Evolutionary conservation across 2,113 vertebrate genomes (phyloP), one percentile per base, ranked within the genome.

Genomic region (Taurulus bubalis): DNA sequence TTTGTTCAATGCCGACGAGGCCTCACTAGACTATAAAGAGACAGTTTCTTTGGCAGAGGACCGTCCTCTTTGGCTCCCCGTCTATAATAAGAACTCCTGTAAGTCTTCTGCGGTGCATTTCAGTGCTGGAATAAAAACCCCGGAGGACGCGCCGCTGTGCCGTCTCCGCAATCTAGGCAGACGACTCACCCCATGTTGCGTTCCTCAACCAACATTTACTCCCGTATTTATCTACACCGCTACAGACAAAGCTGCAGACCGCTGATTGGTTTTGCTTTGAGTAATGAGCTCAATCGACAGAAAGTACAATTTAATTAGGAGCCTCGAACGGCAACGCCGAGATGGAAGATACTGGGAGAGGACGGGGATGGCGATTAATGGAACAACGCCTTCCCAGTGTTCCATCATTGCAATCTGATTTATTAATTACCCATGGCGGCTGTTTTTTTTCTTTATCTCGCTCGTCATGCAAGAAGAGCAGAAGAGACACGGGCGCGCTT

Each of bases 241-340:
- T n/a, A n/a, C 78, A 88, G 87, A 84, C 77, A 85, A 79, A 85
- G 84, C 91, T 86, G 84, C 85, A 26, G 87, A 69, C 34, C 20
- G 58, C 87, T 88, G 87, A 92, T 93, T 92, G 93, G 85, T 91
- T 90, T 90, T 86, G 82, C 73, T 66, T 56, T 90, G 92, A 93
- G 84, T 93, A 91, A 93, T 91, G 90, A 93, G 82, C 81, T 63
- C 90, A 80, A 91, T 93, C 62, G 86, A 89, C 89, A 90, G 86
- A 90, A 91, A 92, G 84, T 86, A 87, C 91, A 89, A 92, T 91
- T 93, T 92, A 93, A 93, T 94, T 94, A 91, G 70, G 71, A 77
- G 81, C 75, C 42, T 32, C 32, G 8, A 83, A 87, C 49, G 26
- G 73, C 84, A 30, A 73, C 22, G 80, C 70, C 16, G 83, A 90